phyloP scores from a whole-genome alignment of 2,888 invertebrate species.

The Gortyna flavago region DNA sequence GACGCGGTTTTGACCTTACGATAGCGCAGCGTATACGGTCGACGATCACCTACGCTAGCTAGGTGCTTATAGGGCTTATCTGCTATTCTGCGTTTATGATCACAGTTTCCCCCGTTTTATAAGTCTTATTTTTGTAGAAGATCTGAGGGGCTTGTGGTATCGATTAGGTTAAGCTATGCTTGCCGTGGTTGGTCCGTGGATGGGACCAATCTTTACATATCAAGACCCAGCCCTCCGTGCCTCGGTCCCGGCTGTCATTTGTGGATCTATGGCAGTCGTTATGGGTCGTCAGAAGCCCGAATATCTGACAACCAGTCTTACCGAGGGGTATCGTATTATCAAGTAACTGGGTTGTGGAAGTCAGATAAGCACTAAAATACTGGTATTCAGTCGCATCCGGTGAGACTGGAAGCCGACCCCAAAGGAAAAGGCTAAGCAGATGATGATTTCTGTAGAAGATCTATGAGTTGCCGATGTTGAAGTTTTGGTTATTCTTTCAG shows the following conservation, averaged over 20 bases:
- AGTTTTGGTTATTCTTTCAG: slow-evolving; percentile 80
- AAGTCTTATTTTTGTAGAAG: not conserved
- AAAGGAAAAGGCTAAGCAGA: not conserved
- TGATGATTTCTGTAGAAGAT: not conserved
- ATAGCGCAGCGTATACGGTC: not conserved
- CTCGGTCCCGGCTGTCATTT: no score
- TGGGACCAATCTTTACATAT: not conserved
- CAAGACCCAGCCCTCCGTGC: not conserved
- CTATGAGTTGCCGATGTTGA: not conserved
- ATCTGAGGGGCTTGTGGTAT: not conserved
- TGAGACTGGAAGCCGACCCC: no score
- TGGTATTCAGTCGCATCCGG: no score
- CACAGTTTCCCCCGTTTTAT: not conserved
- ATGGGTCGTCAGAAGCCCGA: not conserved
- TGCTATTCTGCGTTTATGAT: not conserved
- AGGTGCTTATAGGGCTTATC: not conserved
- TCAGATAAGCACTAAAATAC: not conserved
- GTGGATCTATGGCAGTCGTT: not conserved
- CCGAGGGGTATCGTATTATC: no score
- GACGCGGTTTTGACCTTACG: no score
- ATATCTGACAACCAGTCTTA: not conserved
- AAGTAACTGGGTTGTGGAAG: not conserved
- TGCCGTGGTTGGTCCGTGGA: not conserved
- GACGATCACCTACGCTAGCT: no score
- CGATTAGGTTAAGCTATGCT: not conserved